A percentile compares a stretch with the other conserved stretches of the same genome.
phyloP scores from a whole-genome alignment of 2,797 vertebrate genomes.

The Argyrosomus regius region DNA sequence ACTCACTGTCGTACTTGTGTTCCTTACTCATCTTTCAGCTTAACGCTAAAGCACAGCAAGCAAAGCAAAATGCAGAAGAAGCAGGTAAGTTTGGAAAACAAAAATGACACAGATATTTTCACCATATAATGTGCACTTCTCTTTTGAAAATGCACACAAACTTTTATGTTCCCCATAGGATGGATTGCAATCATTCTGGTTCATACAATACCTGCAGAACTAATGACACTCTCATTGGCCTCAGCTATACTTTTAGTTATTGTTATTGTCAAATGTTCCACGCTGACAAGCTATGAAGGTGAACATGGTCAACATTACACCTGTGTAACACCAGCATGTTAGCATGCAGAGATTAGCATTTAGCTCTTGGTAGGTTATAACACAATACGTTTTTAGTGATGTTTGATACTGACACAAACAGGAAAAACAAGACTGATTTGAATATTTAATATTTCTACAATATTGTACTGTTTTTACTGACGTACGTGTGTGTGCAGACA shows the following conservation, averaged over 20 bases:
- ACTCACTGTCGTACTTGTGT: background rate
- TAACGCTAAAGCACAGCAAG: constrained; percentile 91
- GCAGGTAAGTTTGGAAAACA: constrained; percentile 83
- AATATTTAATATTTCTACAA: background rate
- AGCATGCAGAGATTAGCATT: too few species aligned
- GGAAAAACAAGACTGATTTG: background rate
- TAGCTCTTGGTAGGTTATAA: background rate
- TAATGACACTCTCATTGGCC: too few species aligned
- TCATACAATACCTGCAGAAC: too few species aligned
- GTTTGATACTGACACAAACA: background rate
- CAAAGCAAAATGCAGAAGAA: constrained; percentile 92
- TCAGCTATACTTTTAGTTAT: too few species aligned
- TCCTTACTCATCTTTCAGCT: constrained; percentile 81
- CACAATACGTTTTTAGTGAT: background rate
- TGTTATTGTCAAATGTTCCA: too few species aligned
- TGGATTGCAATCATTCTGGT: background rate
- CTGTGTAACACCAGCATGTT: too few species aligned
- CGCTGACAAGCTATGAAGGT: too few species aligned
- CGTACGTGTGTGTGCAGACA: constrained; percentile 82
- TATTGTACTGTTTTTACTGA: background rate
- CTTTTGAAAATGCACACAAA: too few species aligned
- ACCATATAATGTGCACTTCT: too few species aligned
- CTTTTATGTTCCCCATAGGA: background rate
- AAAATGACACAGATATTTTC: too few species aligned
- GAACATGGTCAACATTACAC: too few species aligned